Evolutionary conservation across 2,113 vertebrate species (phyloP).

Genomic region (Trogon surrucura): DNA sequence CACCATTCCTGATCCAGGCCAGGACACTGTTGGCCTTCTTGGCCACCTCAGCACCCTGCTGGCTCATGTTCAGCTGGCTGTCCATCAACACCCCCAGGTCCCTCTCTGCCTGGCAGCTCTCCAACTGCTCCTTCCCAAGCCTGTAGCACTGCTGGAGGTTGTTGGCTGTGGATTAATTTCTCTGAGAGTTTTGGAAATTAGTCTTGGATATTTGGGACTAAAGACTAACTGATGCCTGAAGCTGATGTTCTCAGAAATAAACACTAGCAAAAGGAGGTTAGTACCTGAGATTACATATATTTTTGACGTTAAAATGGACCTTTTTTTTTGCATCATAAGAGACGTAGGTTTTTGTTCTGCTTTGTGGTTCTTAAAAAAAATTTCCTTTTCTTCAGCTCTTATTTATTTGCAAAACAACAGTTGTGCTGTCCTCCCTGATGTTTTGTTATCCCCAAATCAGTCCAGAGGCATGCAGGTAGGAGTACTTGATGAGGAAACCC

Average conservation of each 20-base stretch:
- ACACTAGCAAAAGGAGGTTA: neutral
- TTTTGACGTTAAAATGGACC: neutral
- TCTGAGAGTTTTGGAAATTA: neutral
- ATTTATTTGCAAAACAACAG: neutral
- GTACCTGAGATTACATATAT: neutral
- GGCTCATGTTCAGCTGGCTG: too few relatives aligned
- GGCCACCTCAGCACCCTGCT: too few relatives aligned
- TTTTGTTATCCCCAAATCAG: neutral
- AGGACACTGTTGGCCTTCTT: too few relatives aligned
- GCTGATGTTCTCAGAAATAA: neutral
- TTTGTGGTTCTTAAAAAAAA: neutral
- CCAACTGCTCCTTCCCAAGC: too few relatives aligned
- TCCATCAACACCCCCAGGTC: too few relatives aligned
- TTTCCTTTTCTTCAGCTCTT: neutral
- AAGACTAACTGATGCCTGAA: neutral
- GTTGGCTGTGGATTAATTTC: neutral
- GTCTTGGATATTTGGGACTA: neutral
- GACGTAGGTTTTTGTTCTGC: neutral
- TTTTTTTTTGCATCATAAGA: neutral
- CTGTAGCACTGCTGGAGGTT: too few relatives aligned
- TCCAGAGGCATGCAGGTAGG: neutral
- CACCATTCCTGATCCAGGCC: too few relatives aligned
- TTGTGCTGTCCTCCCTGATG: neutral
- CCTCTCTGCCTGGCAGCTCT: too few relatives aligned
- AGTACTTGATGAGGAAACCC: neutral